A percentile compares a stretch with the other conserved stretches of the same genome.
These are phyloP conservation scores for Melanostigma gelatinosum DNA, from an alignment of 2,113 vertebrate species.

Conservation along the genomic window DNA sequence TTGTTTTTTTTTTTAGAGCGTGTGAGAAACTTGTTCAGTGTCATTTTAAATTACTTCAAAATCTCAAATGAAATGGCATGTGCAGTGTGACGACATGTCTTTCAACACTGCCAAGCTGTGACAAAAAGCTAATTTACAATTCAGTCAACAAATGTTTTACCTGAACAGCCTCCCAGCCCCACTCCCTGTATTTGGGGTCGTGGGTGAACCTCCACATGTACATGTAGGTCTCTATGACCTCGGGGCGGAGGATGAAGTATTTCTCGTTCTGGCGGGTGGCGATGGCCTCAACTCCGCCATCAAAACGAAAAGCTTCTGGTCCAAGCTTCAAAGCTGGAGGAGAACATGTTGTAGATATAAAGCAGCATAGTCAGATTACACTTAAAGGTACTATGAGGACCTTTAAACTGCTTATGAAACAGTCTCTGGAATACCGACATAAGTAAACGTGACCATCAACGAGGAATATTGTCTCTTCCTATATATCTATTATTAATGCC, in stretches of 20 bases:
- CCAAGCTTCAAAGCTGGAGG: slow-evolving; percentile 91
- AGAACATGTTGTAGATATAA: not conserved
- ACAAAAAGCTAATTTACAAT: not conserved
- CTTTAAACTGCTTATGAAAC: not conserved
- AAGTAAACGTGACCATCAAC: not conserved
- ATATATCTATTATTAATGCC: not conserved
- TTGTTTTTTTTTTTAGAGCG: not conserved
- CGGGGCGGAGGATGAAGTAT: slow-evolving; percentile 96
- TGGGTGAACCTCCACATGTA: slow-evolving; percentile 99
- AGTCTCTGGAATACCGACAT: not conserved
- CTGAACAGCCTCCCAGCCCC: slow-evolving; percentile 99
- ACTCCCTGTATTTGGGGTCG: slow-evolving; percentile 95
- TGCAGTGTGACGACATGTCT: not conserved
- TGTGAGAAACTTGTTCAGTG: not conserved
- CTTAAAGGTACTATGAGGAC: not conserved
- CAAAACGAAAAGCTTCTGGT: slow-evolving; percentile 96
- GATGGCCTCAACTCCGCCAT: slow-evolving; percentile 97
- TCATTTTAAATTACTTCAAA: not conserved
- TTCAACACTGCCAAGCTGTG: not conserved
- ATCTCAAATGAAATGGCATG: not conserved
- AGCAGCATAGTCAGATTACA: not conserved
- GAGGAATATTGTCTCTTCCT: not conserved
- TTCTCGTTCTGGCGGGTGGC: slow-evolving; percentile 98
- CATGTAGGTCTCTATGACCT: slow-evolving; percentile 98
- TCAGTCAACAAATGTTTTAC: slow-evolving; percentile 66